Conservation (phyloP, 2,797 vertebrate species). For the Lagorchestes hirsutus region DNA sequence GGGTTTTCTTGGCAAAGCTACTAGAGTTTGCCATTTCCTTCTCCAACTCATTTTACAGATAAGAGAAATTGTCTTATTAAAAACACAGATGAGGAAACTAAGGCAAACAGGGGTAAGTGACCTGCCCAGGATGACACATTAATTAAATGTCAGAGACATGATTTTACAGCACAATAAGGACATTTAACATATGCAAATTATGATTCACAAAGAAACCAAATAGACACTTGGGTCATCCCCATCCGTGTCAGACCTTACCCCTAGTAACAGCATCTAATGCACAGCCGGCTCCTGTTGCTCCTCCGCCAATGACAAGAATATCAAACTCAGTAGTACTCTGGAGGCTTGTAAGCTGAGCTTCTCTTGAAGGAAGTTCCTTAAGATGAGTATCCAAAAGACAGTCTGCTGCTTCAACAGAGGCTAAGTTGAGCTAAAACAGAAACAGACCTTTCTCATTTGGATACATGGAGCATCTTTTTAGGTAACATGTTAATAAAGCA, state of each 20-base stretch:
- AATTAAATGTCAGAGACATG: background rate
- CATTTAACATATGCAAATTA: background rate
- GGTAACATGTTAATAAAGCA: background rate
- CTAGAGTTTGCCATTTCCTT: background rate
- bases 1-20: background rate
- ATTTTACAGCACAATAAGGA: background rate
- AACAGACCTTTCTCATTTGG: slow-evolving; percentile 36
- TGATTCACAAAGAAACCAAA: background rate
- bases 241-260: slow-evolving; percentile 85
- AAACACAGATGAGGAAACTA: background rate
- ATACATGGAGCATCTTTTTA: background rate
- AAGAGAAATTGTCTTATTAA: background rate
- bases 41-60: background rate
- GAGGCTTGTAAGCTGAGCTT: slow-evolving; percentile 88
- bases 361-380: slow-evolving; percentile 89
- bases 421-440: slow-evolving; percentile 87
- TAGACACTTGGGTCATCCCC: background rate
- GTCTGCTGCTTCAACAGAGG: slow-evolving; percentile 89
- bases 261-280: slow-evolving; percentile 96
- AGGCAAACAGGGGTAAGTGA: background rate
- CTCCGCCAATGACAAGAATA: slow-evolving; percentile 94
- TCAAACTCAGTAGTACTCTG: slow-evolving; percentile 90
- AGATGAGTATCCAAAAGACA: slow-evolving; percentile 81
- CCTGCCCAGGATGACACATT: background rate
- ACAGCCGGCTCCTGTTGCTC: slow-evolving; percentile 96